phyloP scores from a whole-genome alignment of 2,797 vertebrate genomes.

The Anguilla obscura region DNA sequence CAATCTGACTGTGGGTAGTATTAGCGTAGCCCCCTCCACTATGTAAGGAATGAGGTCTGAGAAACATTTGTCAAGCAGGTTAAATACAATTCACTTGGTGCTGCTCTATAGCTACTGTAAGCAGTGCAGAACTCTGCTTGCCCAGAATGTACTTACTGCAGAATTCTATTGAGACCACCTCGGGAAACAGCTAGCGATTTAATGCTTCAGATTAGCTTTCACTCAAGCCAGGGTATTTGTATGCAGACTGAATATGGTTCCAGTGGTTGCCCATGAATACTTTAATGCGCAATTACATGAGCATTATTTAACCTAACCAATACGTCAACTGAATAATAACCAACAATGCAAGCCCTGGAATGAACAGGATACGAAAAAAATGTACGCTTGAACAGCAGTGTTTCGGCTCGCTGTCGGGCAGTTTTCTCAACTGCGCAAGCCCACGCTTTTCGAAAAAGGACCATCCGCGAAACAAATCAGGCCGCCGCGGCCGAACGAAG shows the following conservation, averaged over 20 bases:
- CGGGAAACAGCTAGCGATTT: neutral
- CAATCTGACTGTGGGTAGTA: neutral
- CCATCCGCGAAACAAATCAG: conserved; percentile 1
- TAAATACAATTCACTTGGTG: neutral
- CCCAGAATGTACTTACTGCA: neutral
- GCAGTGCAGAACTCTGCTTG: neutral
- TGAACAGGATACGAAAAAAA: neutral
- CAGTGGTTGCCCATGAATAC: neutral
- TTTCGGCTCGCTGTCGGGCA: neutral
- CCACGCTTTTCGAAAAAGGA: neutral
- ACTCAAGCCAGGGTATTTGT: neutral
- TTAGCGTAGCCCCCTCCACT: neutral
- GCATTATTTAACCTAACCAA: neutral
- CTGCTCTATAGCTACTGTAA: neutral
- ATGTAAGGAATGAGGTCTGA: neutral
- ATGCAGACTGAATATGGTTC: neutral
- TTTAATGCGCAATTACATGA: neutral
- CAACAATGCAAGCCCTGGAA: neutral
- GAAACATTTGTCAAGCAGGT: neutral
- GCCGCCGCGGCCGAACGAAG: neutral
- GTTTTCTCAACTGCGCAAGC: neutral
- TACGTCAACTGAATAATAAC: neutral
- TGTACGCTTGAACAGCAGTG: neutral
- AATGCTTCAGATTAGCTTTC: neutral
- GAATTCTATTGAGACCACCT: neutral